Percentiles rank a stretch among this genome's conserved stretches.
Evolutionary conservation across 2,888 invertebrate genomes (phyloP).

Genomic region (Synergus itoensis): DNA sequence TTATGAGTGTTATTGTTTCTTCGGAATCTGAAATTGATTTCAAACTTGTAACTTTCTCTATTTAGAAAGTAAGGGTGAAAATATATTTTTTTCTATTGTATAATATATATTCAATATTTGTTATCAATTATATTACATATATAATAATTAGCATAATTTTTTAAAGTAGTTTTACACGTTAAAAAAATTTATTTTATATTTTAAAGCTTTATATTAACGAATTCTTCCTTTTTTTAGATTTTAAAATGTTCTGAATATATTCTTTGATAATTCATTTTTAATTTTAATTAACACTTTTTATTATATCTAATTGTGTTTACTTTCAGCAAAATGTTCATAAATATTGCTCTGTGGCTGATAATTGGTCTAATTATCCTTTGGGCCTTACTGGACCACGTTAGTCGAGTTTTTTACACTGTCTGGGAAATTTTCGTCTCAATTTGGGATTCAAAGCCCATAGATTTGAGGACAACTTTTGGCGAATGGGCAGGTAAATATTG

Average conservation of each 20-base stretch:
- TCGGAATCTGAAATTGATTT: not conserved
- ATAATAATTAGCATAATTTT: not conserved
- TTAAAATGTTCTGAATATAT: too few relatives aligned
- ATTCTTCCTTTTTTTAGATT: too few relatives aligned
- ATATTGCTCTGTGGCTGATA: constrained; percentile 66
- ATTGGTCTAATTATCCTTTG: constrained; percentile 63
- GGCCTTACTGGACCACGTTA: constrained; percentile 65
- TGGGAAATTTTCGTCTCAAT: constrained; percentile 71
- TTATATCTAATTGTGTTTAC: not conserved
- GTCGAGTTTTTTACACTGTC: constrained; percentile 58
- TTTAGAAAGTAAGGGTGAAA: not conserved
- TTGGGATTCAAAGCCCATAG: constrained; percentile 64
- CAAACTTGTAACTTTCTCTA: not conserved
- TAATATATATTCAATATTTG: not conserved
- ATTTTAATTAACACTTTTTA: too few relatives aligned
- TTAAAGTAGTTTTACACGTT: too few relatives aligned
- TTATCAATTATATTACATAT: not conserved
- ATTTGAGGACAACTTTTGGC: constrained; percentile 82
- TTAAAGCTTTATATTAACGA: too few relatives aligned
- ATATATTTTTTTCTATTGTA: not conserved
- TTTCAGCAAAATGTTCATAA: constrained; percentile 65
- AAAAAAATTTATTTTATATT: too few relatives aligned
- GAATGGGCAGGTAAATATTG: constrained; percentile 90
- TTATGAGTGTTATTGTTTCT: not conserved
- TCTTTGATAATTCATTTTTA: too few relatives aligned